Percentiles rank a stretch among this genome's conserved stretches.
These are phyloP conservation scores for Cecropterus lyciades DNA, from an alignment of 1,140 invertebrate genomes.

Conservation along the genomic window DNA sequence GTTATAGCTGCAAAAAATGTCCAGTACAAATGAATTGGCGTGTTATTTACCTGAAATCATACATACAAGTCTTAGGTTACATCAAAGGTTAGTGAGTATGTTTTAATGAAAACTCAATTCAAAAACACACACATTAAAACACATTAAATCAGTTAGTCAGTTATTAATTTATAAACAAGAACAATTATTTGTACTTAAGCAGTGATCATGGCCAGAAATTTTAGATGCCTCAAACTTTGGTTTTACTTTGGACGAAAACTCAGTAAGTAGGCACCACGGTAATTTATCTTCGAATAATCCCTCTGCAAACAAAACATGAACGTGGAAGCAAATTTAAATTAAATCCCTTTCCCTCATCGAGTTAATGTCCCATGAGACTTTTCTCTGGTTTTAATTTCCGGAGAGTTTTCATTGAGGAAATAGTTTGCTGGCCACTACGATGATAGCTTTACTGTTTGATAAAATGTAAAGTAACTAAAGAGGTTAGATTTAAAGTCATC, in stretches of 20 bases:
- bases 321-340: slow-evolving; percentile 67
- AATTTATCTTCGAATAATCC: slow-evolving; percentile 45
- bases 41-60: no score
- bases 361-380: slow-evolving; percentile 69
- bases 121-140: no score
- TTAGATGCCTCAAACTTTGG: no score
- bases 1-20: no score
- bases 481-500: no score
- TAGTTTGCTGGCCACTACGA: slow-evolving; percentile 52
- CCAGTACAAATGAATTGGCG: no score
- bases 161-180: background rate
- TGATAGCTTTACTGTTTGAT: background rate
- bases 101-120: no score
- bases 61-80: no score
- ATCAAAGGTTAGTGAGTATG: no score
- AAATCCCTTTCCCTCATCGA: slow-evolving; percentile 64
- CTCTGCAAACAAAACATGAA: slow-evolving; percentile 58
- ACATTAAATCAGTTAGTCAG: no score
- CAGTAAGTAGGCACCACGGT: slow-evolving; percentile 39
- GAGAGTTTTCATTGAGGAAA: slow-evolving; percentile 67
- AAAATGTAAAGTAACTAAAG: background rate
- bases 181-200: background rate
- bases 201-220: no score
- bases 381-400: slow-evolving; percentile 76
- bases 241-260: background rate